phyloP scores from a whole-genome alignment of 2,113 vertebrate genomes.

The Galbula dea region DNA sequence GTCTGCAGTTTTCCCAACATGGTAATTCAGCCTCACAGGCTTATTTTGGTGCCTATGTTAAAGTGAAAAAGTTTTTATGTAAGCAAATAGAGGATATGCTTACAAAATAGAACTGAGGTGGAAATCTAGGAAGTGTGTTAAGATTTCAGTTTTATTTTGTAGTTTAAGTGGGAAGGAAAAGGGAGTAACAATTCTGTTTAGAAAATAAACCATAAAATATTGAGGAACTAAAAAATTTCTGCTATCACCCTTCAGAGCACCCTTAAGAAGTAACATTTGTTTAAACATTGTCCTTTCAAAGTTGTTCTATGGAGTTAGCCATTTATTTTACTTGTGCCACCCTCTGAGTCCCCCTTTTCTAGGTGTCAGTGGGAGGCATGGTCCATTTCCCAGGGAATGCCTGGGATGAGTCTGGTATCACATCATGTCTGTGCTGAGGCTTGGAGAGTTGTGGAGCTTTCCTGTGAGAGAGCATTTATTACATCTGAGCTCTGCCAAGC shows the following conservation, averaged over 20 bases:
- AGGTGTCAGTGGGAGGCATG: not conserved
- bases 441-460: not conserved
- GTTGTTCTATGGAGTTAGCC: not conserved
- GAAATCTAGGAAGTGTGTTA: not conserved
- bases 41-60: not conserved
- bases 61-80: not conserved
- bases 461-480: not conserved
- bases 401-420: not conserved
- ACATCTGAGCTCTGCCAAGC: not conserved
- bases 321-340: not conserved
- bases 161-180: not conserved
- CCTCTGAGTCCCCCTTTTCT: fast-evolving
- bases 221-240: not conserved
- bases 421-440: not conserved
- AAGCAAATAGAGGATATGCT: not conserved
- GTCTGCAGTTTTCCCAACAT: conserved; percentile 14
- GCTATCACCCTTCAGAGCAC: not conserved
- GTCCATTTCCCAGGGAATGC: not conserved
- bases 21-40: not conserved
- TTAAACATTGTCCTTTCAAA: not conserved
- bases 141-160: not conserved
- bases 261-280: not conserved
- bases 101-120: not conserved
- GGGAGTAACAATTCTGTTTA: not conserved
- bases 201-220: not conserved